Conservation (phyloP, 2,797 vertebrate species). For the Rhinella marina region DNA sequence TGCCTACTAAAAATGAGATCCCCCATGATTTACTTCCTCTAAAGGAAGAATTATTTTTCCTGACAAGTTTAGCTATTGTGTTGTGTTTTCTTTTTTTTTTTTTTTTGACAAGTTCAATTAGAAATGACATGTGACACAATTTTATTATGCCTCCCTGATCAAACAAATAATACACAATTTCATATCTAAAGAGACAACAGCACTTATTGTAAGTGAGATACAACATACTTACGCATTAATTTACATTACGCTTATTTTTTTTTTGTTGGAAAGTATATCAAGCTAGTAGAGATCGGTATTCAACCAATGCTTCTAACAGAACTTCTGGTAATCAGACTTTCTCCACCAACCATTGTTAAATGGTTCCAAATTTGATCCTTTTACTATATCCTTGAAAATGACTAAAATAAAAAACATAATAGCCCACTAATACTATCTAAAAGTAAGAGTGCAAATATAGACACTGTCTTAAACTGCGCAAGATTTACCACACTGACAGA, state of each 20-base stretch:
- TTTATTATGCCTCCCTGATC: conserved; percentile 65
- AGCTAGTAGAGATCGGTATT: background rate
- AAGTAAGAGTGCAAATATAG: too few species aligned
- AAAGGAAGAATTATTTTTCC: conserved; percentile 68
- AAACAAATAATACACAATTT: conserved; percentile 41
- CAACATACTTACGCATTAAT: background rate
- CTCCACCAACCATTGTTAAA: background rate
- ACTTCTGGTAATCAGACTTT: background rate
- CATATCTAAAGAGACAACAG: conserved; percentile 9
- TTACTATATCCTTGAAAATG: too few species aligned
- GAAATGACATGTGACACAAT: conserved; percentile 60
- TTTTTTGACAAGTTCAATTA: conserved; percentile 70
- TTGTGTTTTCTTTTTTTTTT: conserved; percentile 69
- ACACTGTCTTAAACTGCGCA: too few species aligned
- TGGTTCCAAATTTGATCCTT: too few species aligned
- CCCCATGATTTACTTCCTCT: conserved; percentile 68
- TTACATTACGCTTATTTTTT: background rate
- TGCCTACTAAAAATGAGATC: conserved; percentile 61
- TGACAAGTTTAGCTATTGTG: conserved; percentile 65
- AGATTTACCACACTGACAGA: too few species aligned
- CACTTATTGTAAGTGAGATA: conserved; percentile 8
- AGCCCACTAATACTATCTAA: too few species aligned
- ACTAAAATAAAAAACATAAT: too few species aligned
- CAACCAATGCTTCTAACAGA: background rate
- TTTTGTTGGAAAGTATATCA: background rate